Conservation (phyloP, 2,113 vertebrate species). For the Microcebus tavaratra region DNA sequence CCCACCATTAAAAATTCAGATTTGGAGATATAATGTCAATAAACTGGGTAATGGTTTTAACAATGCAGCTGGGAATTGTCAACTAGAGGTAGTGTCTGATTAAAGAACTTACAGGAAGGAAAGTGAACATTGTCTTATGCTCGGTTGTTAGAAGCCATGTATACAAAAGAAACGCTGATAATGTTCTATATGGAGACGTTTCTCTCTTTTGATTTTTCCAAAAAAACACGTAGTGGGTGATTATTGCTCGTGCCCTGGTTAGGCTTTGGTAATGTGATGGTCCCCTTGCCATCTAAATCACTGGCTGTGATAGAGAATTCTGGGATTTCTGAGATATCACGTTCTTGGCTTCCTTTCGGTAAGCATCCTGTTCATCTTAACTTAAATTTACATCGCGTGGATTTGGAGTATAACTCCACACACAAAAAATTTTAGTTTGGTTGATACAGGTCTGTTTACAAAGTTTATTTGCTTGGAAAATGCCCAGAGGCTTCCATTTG, state of each 20-base stretch:
- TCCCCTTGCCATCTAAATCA: background rate
- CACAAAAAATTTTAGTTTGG: background rate
- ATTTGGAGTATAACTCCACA: background rate
- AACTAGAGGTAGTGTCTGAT: background rate
- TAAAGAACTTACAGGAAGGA: background rate
- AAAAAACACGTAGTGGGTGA: background rate
- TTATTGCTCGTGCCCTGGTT: background rate
- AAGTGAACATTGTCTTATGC: background rate
- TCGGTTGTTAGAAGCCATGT: slow-evolving; percentile 4
- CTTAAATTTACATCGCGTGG: background rate
- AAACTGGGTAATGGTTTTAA: background rate
- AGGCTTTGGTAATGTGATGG: background rate
- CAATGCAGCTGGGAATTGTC: background rate
- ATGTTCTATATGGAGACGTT: background rate
- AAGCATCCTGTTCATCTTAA: background rate
- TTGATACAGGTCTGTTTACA: background rate
- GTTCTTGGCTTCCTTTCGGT: background rate
- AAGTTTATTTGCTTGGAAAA: background rate
- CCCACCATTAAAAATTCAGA: background rate
- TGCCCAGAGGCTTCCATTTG: background rate
- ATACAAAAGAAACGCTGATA: background rate
- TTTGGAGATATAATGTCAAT: background rate
- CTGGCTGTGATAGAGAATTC: background rate
- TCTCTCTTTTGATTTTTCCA: background rate
- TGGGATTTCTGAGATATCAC: background rate